Conservation (phyloP, 2,888 invertebrate species). For the Coleophora flavipennella region DNA sequence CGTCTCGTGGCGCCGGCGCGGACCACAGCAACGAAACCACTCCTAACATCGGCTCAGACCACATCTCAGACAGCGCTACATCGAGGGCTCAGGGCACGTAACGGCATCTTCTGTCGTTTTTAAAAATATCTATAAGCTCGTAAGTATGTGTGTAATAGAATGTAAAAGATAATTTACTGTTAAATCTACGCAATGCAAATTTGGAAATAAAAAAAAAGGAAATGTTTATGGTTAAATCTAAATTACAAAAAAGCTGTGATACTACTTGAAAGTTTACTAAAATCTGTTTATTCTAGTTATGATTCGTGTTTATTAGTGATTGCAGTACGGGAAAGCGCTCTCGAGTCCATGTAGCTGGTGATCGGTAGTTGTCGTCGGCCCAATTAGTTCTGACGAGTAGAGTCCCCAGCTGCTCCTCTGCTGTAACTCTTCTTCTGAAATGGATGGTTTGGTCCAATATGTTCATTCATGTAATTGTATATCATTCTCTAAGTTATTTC, state of each 20-base stretch:
- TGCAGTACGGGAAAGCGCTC: constrained; percentile 13
- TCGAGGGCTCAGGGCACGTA: constrained; percentile 64
- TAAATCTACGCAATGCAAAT: constrained; percentile 19
- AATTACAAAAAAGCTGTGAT: constrained; percentile 24
- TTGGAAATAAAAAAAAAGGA: background rate
- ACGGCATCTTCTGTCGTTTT: constrained; percentile 71
- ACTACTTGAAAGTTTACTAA: constrained; percentile 3
- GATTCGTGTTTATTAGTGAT: constrained; percentile 6
- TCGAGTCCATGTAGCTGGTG: constrained; percentile 13
- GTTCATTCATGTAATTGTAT: too few relatives aligned
- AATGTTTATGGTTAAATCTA: constrained; percentile 20
- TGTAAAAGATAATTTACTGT: constrained; percentile 7
- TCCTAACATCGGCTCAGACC: constrained; percentile 66
- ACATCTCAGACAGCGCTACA: constrained; percentile 67
- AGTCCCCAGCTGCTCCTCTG: too few relatives aligned
- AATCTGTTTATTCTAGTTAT: constrained; percentile 1
- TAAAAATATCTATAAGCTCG: constrained; percentile 68
- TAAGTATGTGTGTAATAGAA: constrained; percentile 28
- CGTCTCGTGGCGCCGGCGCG: constrained; percentile 22
- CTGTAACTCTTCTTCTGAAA: too few relatives aligned
- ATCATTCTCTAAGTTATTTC: too few relatives aligned
- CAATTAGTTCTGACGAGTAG: too few relatives aligned
- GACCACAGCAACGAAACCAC: constrained; percentile 35
- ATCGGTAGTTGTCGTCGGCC: background rate
- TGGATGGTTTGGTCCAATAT: too few relatives aligned